Evolutionary conservation across 2,113 vertebrate species (phyloP), one percentile per base, ranked within the genome.

Genomic region (Tichodroma muraria): DNA sequence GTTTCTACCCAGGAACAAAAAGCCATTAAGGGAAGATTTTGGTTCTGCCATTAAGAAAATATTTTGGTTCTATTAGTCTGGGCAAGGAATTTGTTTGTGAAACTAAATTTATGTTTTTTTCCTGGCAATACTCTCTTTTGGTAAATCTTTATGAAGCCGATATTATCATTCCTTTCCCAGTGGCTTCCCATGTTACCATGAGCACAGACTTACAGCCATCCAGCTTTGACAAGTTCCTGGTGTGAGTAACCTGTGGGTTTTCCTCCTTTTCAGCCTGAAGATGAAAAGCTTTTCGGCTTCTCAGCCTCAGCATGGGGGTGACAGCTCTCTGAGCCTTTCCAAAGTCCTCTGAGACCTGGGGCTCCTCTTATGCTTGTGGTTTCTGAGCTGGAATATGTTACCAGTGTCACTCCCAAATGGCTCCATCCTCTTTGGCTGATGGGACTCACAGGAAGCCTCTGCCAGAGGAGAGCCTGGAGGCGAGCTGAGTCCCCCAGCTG

Each of bases 1-100:
- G 9, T 61, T 93, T 79, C 71, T 95, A n/a, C 24, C 23, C 42
- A 73, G 8, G 20, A 69, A 35, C 49, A 71, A 88, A 93, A 90
- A 71, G 20, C 70, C 24, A 78, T 84, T 35, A 70, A 81, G 64
- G 78, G 70, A 88, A 85, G 19, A 78, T 93, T 93, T 93, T 88
- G 6, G n/a, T 92, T 80, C 80, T 80, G 40, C n/a, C n/a, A n/a
- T n/a, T n/a, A n/a, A n/a, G n/a, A n/a, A n/a, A n/a, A n/a, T n/a
- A n/a, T n/a, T 93, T 93, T 88, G 6, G n/a, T 92, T 80, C 80
- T 80, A 27, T 88, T 88, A 71, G 52, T 69, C 28, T 77, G 24
- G 72, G 60, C 61, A 80, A 92, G n/a, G 31, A 92, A 53, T 81
- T 80, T 66, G 31, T 80, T 90, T 77, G 37, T 80, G 47, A 80